A percentile compares a stretch with the other conserved stretches of the same genome.
These are phyloP conservation scores for Sparidentex hasta DNA, from an alignment of 2,797 vertebrate species.

Conservation along the genomic window DNA sequence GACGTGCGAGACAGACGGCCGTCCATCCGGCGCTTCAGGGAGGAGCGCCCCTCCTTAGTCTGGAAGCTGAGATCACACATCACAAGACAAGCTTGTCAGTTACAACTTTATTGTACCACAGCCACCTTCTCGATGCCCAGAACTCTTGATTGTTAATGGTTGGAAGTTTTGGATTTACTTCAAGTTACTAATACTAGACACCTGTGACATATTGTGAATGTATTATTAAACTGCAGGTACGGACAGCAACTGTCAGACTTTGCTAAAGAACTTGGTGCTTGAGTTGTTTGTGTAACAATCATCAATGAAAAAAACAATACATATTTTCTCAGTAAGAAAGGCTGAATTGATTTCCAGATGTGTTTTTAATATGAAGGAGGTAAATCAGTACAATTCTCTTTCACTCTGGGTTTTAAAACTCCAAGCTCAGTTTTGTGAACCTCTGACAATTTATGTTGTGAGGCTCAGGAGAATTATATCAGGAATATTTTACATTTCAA, in stretches of 20 bases:
- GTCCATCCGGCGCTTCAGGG: conserved; percentile 91
- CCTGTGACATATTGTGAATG: neutral
- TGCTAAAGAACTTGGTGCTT: neutral
- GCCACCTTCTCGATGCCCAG: neutral
- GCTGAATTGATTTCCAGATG: neutral
- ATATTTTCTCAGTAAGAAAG: neutral
- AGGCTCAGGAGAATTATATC: too few relatives aligned
- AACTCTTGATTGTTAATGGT: neutral
- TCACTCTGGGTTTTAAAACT: too few relatives aligned
- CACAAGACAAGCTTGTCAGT: conserved; percentile 19
- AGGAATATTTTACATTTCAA: too few relatives aligned
- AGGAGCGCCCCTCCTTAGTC: conserved; percentile 89
- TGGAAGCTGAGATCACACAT: conserved; percentile 87
- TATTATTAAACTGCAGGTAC: too few relatives aligned
- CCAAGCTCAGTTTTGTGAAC: too few relatives aligned
- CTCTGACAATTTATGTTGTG: too few relatives aligned
- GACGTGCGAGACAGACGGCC: conserved; percentile 89
- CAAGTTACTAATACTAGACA: neutral
- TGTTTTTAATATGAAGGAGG: too few relatives aligned
- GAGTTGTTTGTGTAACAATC: neutral
- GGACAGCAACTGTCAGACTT: neutral
- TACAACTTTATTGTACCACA: neutral
- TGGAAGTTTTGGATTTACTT: neutral
- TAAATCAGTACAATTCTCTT: too few relatives aligned
- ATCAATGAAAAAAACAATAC: too few relatives aligned